Conservation (phyloP, 1,140 invertebrate genomes). For the Drosophila varians region DNA sequence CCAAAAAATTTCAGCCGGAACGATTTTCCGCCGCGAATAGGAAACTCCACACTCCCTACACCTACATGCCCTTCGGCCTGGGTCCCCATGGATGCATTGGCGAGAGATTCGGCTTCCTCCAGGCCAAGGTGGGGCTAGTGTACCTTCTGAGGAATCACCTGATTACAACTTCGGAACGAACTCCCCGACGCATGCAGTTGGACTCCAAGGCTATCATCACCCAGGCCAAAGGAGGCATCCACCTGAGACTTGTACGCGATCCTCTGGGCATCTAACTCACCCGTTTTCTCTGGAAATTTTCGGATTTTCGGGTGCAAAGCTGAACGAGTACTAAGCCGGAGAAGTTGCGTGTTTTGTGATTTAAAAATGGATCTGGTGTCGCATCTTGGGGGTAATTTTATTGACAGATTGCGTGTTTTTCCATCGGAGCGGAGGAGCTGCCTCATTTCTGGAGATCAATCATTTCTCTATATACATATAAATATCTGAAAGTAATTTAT, state of each 20-base stretch:
- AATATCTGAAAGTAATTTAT: background rate
- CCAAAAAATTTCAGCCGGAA: constrained; percentile 87
- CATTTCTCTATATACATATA: constrained; percentile 7
- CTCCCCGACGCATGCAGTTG: constrained; percentile 59
- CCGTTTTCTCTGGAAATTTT: background rate
- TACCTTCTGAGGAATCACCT: constrained; percentile 71
- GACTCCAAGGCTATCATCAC: constrained; percentile 71
- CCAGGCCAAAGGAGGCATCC: constrained; percentile 70
- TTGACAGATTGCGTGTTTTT: constrained; percentile 57
- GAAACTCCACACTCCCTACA: constrained; percentile 84
- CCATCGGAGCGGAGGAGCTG: constrained; percentile 1
- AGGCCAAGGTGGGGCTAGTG: constrained; percentile 72
- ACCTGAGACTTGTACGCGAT: constrained; percentile 69
- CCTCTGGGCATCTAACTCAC: constrained; percentile 54
- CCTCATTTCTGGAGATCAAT: constrained; percentile 8
- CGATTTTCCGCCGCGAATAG: constrained; percentile 85
- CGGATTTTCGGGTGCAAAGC: constrained; percentile 3
- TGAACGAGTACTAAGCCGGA: constrained; percentile 45
- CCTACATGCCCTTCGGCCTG: constrained; percentile 91
- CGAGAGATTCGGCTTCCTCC: constrained; percentile 79
- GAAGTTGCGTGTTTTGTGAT: constrained; percentile 57
- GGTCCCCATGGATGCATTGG: constrained; percentile 91
- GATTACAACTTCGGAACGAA: constrained; percentile 60
- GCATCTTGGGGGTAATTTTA: constrained; percentile 60
- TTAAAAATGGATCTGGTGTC: constrained; percentile 46